Percentiles rank a stretch among this genome's conserved stretches.
Conservation (phyloP, 1,140 invertebrate genomes). For the Bombyx mori region DNA sequence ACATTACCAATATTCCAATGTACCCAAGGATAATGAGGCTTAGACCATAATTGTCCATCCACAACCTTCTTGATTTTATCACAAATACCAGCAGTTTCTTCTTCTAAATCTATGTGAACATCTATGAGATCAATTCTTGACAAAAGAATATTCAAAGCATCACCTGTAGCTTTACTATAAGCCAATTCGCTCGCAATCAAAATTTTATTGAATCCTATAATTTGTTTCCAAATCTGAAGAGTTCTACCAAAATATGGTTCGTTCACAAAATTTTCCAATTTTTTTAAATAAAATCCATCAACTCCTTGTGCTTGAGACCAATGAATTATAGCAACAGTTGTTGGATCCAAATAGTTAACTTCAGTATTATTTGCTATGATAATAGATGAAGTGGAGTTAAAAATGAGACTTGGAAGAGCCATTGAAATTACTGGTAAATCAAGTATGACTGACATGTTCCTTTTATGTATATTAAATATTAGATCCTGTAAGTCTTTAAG, state of each 20-base stretch:
- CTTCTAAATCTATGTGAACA: slow-evolving; percentile 74
- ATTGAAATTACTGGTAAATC: slow-evolving; percentile 81
- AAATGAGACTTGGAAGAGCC: slow-evolving; percentile 52
- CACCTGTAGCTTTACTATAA: slow-evolving; percentile 59
- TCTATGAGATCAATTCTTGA: slow-evolving; percentile 80
- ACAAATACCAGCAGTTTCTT: slow-evolving; percentile 73
- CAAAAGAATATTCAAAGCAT: slow-evolving; percentile 68
- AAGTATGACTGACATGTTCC: slow-evolving; percentile 80
- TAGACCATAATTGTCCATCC: slow-evolving; percentile 72
- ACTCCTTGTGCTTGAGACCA: slow-evolving; percentile 77
- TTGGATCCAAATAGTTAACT: slow-evolving; percentile 34
- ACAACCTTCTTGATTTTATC: slow-evolving; percentile 72
- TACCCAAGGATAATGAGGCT: slow-evolving; percentile 78
- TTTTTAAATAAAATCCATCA: slow-evolving; percentile 87
- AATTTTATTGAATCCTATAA: slow-evolving; percentile 74
- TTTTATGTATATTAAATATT: slow-evolving; percentile 72
- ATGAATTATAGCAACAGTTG: slow-evolving; percentile 73
- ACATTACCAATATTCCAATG: slow-evolving; percentile 82
- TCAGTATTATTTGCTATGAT: slow-evolving; percentile 31
- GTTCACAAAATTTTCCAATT: slow-evolving; percentile 70
- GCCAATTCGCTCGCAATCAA: slow-evolving; percentile 77
- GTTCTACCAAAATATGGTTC: slow-evolving; percentile 61
- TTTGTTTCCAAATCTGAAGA: slow-evolving; percentile 77
- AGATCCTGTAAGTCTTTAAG: slow-evolving; percentile 77
- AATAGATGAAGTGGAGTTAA: slow-evolving; percentile 27